Evolutionary conservation across 2,888 invertebrate species (phyloP).

Genomic region (Eilema depressum): DNA sequence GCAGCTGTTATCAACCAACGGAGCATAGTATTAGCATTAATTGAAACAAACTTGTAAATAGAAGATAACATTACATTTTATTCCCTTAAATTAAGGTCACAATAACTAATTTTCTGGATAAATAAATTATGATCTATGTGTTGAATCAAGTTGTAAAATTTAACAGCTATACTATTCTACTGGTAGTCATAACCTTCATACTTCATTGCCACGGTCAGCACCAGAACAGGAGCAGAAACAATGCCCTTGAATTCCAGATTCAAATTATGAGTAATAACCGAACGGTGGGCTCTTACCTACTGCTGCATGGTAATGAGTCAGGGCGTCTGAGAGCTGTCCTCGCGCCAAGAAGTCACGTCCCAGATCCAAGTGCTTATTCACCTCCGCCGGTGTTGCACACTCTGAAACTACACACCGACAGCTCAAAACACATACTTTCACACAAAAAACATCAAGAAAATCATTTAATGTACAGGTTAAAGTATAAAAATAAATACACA

Average conservation of each 20-base stretch:
- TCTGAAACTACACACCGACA: conserved; percentile 88
- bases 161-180: not conserved
- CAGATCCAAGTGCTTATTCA: conserved; percentile 97
- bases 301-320: conserved; percentile 99
- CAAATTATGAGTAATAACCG: not conserved
- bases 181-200: not conserved
- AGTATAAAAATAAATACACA: conserved; percentile 65
- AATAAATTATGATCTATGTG: not conserved
- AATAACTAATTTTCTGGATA: not conserved
- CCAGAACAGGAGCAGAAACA: not conserved
- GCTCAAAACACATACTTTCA: conserved; percentile 56
- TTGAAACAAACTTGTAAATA: not conserved
- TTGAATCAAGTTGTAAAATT: not conserved
- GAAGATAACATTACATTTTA: not conserved
- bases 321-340: conserved; percentile 97
- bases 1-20: not conserved
- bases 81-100: not conserved
- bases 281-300: conserved; percentile 90
- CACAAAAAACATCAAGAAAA: conserved; percentile 54
- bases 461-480: conserved; percentile 52
- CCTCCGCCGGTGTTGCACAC: conserved; percentile 91
- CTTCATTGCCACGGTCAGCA: not conserved
- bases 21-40: not conserved
- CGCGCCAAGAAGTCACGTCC: conserved; percentile 96
- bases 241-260: not conserved